Base-by-base conservation (phyloP, 2,888 invertebrate genomes). In the Ditula angustiorana region DNA sequence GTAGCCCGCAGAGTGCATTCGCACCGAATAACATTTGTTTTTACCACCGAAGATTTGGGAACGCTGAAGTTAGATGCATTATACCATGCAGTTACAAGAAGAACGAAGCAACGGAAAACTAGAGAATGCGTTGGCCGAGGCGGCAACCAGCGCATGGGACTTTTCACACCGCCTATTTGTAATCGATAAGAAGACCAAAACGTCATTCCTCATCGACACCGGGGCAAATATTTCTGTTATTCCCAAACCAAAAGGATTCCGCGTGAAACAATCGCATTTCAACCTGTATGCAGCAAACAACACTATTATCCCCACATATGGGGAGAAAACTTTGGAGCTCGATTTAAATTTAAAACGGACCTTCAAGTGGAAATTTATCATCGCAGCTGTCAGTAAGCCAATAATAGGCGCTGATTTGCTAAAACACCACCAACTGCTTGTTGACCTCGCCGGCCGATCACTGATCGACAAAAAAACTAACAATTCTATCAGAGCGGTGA, bases 31-130 rank as follows among this genome's bases (percentile, higher is more conserved):
- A 16, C 33, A n/a, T n/a, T n/a, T 69, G 69, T 30, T 67, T 50
- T 23, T 69, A 64, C 41, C 69, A 67, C 47, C 59, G 64, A 7
- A 61, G 66, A 30, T 67, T 65, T 37, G 67, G 67, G n/a, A 35
- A 10, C 5, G 35, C 58, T 33, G 68, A 67, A 16, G 33, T 53
- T 44, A 55, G 47, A 44, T 67, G 69, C 26, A 61, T 57, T 1
- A 16, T 19, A 2, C 21, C 44, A 21, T 44, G 44, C 21, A 21
- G 21, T 19, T 44, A 10, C 21, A 44, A 44, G 11, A 1, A 16
- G 2, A 13, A 50, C 5, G 30, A 44, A 5, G 33, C 19, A 10
- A 1, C 16, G 33, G 53, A 37, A 61, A 58, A 61, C 57, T 41
- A 61, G 37, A 30, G 19, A 13, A 33, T 37, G 44, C 60, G 61